phyloP scores from a whole-genome alignment of 2,888 invertebrate species.

The Orchestes rusci region DNA sequence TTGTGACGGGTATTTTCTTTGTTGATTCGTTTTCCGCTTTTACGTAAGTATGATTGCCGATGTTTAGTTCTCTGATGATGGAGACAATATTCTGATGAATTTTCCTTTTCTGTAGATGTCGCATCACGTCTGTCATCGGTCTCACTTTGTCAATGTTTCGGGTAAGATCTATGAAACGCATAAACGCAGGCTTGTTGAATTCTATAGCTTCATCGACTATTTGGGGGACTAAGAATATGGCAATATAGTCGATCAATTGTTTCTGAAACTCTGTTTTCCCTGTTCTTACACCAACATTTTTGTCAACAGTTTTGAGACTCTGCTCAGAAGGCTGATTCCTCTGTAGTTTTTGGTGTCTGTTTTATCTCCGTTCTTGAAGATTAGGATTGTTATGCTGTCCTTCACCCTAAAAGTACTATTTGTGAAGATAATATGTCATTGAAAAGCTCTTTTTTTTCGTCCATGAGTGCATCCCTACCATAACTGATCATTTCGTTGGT shows the following conservation, averaged over 20 bases:
- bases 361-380: background rate
- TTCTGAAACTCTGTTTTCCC: background rate
- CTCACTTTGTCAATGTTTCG: background rate
- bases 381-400: background rate
- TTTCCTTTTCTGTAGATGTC: slow-evolving; percentile 1
- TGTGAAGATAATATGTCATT: background rate
- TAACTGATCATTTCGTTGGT: background rate
- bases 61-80: slow-evolving; percentile 2
- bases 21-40: background rate
- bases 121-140: background rate
- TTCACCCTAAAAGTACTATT: background rate
- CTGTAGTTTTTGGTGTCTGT: background rate
- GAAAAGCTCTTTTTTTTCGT: background rate
- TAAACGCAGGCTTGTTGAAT: background rate
- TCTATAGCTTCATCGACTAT: background rate
- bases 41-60: slow-evolving; percentile 1
- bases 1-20: too few species aligned
- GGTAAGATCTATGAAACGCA: background rate
- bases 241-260: background rate
- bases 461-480: background rate
- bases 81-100: slow-evolving; percentile 1
- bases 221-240: too few species aligned
- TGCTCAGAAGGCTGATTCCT: slow-evolving; percentile 1
- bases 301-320: slow-evolving; percentile 4
- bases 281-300: slow-evolving; percentile 1